These are phyloP conservation scores for Dimorphilus gyrociliatus DNA, from an alignment of 2,888 invertebrate genomes.

Conservation along the genomic window DNA sequence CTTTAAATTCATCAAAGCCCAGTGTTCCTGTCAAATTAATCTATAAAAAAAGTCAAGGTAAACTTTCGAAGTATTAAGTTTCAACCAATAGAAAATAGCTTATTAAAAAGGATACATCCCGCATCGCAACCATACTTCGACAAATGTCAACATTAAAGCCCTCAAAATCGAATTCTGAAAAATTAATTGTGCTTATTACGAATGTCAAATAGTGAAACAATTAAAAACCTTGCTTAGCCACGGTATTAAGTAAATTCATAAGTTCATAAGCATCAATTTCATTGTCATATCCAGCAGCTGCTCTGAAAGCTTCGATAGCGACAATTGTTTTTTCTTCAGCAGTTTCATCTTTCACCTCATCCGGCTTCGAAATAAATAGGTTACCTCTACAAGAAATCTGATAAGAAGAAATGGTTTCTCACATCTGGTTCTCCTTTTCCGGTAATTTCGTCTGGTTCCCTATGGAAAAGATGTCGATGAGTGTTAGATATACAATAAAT, in stretches of 20 bases:
- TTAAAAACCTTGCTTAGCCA: slow-evolving; percentile 11
- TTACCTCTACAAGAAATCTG: no score
- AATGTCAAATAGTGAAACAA: no score
- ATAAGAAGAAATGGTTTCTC: no score
- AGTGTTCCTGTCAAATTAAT: slow-evolving; percentile 73
- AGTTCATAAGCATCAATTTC: slow-evolving; percentile 85
- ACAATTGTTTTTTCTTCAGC: no score
- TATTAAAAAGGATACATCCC: slow-evolving; percentile 46
- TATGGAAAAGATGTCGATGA: no score
- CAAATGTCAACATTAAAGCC: slow-evolving; percentile 80
- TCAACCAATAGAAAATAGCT: slow-evolving; percentile 2
- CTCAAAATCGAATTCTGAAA: slow-evolving; percentile 38
- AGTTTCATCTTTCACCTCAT: no score
- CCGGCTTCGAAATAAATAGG: no score
- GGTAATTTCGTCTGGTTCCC: no score
- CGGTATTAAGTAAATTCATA: slow-evolving; percentile 72
- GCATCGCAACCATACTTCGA: slow-evolving; percentile 78
- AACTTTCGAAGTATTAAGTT: neutral
- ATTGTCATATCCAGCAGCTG: slow-evolving; percentile 69
- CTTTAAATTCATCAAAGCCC: slow-evolving; percentile 70
- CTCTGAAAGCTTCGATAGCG: slow-evolving; percentile 26
- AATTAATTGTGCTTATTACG: no score
- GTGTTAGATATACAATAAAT: no score
- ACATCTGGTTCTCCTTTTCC: no score
- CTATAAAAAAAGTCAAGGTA: neutral